Evolutionary conservation across 2,113 vertebrate species (phyloP).

Genomic region (Ceyx melanurus): DNA sequence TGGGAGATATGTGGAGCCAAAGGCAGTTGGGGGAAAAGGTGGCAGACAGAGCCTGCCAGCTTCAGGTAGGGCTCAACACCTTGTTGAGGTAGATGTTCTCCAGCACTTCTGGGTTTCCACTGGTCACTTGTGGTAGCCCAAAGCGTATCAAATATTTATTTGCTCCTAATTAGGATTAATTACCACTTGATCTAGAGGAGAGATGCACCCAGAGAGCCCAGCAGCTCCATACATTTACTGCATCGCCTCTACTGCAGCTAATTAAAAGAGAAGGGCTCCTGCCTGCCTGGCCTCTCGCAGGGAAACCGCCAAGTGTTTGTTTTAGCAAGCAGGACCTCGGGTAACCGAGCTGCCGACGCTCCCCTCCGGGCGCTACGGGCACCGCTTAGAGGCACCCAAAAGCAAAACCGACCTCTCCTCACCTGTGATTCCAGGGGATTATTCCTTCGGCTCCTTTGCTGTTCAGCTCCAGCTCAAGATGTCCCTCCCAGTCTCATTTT

Average conservation of each 20-base stretch:
- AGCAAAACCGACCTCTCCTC: not conserved
- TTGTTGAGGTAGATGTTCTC: not conserved
- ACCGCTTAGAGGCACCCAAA: rapidly evolving
- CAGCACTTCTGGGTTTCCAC: not conserved
- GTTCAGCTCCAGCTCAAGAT: not conserved
- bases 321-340: not conserved
- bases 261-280: conserved; percentile 3
- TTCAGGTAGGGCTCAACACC: not conserved
- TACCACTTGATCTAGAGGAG: conserved; percentile 53
- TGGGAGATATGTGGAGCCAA: rapidly evolving
- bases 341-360: rapidly evolving
- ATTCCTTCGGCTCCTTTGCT: not conserved
- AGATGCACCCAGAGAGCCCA: not conserved
- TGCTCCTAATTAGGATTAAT: conserved; percentile 65
- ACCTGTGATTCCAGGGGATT: not conserved
- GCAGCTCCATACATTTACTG: not conserved
- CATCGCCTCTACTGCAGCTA: not conserved
- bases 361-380: not conserved
- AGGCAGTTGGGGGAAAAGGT: not conserved
- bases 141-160: conserved; percentile 44
- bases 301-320: not conserved
- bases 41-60: not conserved
- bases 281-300: not conserved
- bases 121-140: not conserved
- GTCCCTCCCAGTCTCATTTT: not conserved